Evolutionary conservation across 2,113 vertebrate species (phyloP).

Genomic region (Cryptotis parvus): DNA sequence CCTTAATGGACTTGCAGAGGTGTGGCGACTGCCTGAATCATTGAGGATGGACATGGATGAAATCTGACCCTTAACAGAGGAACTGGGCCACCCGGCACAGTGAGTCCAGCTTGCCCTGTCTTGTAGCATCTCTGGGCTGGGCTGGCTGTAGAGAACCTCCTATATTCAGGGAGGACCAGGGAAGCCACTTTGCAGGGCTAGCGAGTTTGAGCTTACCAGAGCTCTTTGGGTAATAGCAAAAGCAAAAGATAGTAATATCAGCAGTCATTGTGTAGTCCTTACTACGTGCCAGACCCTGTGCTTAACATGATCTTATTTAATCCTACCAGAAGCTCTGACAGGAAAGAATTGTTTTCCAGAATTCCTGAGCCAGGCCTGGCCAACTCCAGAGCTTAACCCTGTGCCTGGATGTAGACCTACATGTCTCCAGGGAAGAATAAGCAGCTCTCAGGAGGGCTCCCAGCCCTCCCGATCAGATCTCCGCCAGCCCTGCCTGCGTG

Average conservation of each 20-base stretch:
- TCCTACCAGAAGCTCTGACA: slow-evolving; percentile 1
- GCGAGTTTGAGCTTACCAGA: background rate
- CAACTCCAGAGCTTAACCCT: slow-evolving; percentile 6
- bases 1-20: too few relatives aligned
- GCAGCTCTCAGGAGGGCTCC: background rate
- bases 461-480: background rate
- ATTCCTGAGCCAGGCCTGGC: background rate
- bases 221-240: slow-evolving; percentile 19
- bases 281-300: background rate
- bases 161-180: background rate
- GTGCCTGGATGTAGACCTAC: background rate
- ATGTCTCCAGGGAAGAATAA: background rate
- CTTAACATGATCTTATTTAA: slow-evolving; percentile 49
- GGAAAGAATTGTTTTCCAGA: slow-evolving; percentile 25
- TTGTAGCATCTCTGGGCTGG: background rate
- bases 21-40: too few relatives aligned
- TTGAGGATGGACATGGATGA: background rate
- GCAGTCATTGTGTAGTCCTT: slow-evolving; percentile 48
- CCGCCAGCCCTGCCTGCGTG: background rate
- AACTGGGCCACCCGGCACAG: background rate
- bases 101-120: background rate
- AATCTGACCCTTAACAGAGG: background rate
- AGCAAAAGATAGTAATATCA: background rate
- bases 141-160: background rate
- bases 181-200: background rate